Conservation (phyloP, 2,888 invertebrate genomes). For the Trissoscelio sp. region DNA sequence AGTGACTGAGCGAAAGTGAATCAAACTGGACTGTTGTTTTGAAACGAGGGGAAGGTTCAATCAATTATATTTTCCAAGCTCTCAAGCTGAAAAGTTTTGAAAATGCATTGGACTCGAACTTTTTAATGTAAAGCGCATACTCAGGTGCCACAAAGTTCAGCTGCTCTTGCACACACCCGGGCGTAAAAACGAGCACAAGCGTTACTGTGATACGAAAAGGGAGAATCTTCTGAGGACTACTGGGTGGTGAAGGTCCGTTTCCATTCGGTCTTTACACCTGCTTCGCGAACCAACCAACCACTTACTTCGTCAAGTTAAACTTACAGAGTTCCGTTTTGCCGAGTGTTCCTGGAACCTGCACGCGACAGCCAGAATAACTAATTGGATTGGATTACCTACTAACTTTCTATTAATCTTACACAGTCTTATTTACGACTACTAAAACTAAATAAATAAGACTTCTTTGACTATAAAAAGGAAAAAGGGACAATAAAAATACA, state of each 20-base stretch:
- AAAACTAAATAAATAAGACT: no score
- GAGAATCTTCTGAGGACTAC: slow-evolving; percentile 76
- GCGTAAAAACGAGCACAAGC: slow-evolving; percentile 67
- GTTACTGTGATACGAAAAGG: slow-evolving; percentile 63
- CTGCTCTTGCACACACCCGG: slow-evolving; percentile 74
- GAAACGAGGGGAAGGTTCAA: background rate
- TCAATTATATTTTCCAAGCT: slow-evolving; percentile 44
- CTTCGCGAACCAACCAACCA: slow-evolving; percentile 37
- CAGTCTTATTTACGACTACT: no score
- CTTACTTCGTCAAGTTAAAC: slow-evolving; percentile 27
- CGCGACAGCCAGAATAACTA: slow-evolving; percentile 36
- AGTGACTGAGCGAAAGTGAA: slow-evolving; percentile 39
- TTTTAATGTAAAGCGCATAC: slow-evolving; percentile 65
- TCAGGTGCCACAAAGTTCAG: slow-evolving; percentile 80
- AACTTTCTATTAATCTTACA: no score
- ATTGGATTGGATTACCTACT: background rate
- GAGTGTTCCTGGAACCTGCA: slow-evolving; percentile 16
- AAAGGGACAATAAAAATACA: no score
- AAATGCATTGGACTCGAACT: slow-evolving; percentile 45
- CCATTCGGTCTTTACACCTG: slow-evolving; percentile 75
- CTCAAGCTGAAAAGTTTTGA: slow-evolving; percentile 25
- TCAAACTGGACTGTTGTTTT: slow-evolving; percentile 25
- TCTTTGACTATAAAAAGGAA: no score
- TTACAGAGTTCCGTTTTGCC: slow-evolving; percentile 9
- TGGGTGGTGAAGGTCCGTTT: slow-evolving; percentile 78